A percentile compares a stretch with the other conserved stretches of the same genome.
Evolutionary conservation across 2,113 vertebrate genomes (phyloP).

Genomic region (Phylloscopus trochilus): DNA sequence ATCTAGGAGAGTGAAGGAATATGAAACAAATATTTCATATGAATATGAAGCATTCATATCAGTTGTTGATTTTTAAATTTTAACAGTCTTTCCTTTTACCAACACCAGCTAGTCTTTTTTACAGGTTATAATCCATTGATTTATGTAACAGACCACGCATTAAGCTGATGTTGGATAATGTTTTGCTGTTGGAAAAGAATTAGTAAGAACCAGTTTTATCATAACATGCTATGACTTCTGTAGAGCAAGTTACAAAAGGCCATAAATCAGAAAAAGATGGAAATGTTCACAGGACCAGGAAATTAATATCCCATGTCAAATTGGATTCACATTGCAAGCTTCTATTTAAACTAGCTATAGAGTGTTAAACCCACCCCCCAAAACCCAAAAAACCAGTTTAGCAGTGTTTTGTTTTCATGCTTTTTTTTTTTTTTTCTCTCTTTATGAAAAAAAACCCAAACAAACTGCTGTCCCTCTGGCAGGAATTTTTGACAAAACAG

Average conservation of each 20-base stretch:
- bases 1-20: not conserved
- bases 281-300: not conserved
- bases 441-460: not conserved
- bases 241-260: not conserved
- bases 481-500: not conserved
- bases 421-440: accelerated
- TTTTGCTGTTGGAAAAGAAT: not conserved
- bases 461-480: not conserved
- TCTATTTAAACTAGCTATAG: not conserved
- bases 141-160: not conserved
- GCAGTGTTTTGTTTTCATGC: not conserved
- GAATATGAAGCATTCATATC: not conserved
- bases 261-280: not conserved
- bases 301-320: not conserved
- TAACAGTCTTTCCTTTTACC: not conserved
- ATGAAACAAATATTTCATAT: not conserved
- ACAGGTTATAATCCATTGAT: not conserved
- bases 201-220: not conserved
- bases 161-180: not conserved
- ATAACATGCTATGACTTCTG: not conserved
- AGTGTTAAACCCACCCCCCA: not conserved
- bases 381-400: not conserved
- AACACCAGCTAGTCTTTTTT: not conserved
- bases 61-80: not conserved
- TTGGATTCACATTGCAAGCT: not conserved